phyloP scores from a whole-genome alignment of 2,113 vertebrate species.

The Boulengeromyrus knoepffleri region DNA sequence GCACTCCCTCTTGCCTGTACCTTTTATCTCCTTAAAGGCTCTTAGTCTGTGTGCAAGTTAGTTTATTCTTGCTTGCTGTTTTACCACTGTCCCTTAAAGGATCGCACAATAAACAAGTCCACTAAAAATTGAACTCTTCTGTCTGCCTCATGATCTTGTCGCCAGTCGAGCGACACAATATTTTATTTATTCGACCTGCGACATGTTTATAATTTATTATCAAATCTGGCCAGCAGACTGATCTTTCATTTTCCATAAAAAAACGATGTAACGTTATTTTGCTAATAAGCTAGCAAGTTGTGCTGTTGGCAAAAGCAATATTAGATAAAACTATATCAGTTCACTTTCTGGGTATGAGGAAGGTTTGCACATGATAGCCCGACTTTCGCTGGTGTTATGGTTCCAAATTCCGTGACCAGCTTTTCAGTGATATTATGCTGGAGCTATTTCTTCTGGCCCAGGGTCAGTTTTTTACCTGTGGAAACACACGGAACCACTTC shows the following conservation, averaged over 20 bases:
- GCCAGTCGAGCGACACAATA: not conserved
- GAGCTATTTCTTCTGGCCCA: not conserved
- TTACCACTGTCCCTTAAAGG: not conserved
- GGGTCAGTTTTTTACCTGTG: not conserved
- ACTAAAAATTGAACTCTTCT: not conserved
- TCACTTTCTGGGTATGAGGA: not conserved
- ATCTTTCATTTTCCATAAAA: not conserved
- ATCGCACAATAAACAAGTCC: not conserved
- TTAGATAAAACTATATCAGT: not conserved
- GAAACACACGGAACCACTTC: not conserved
- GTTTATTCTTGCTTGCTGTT: not conserved
- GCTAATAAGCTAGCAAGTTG: not conserved
- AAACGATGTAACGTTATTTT: not conserved
- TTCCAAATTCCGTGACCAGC: not conserved
- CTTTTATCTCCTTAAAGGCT: not conserved
- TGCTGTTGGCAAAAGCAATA: not conserved
- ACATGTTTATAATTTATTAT: not conserved
- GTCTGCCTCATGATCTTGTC: not conserved
- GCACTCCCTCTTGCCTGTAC: not conserved
- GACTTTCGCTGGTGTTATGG: not conserved
- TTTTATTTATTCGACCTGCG: not conserved
- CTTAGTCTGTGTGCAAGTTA: not conserved
- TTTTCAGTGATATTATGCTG: not conserved
- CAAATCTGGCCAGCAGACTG: not conserved
- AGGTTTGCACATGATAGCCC: not conserved